These are phyloP conservation scores for Gallinago jamesoni DNA, from an alignment of 2,113 vertebrate species.

Conservation along the genomic window DNA sequence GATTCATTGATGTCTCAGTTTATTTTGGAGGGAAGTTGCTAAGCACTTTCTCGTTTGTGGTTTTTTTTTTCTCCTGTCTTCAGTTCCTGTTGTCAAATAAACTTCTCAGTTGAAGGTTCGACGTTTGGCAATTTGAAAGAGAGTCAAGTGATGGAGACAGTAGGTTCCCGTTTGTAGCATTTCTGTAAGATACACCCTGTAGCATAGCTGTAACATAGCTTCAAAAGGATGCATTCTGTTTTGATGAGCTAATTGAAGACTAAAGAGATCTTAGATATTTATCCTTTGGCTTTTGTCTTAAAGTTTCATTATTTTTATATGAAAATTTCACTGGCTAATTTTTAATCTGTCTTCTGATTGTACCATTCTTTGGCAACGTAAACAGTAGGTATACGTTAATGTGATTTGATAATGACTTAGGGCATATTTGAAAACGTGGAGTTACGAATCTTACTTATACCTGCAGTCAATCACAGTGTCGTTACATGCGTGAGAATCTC, in stretches of 20 bases:
- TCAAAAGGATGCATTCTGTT: slow-evolving; percentile 56
- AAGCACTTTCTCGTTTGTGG: slow-evolving; percentile 24
- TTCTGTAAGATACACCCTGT: slow-evolving; percentile 62
- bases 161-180: slow-evolving; percentile 59
- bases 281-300: slow-evolving; percentile 79
- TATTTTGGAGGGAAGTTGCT: slow-evolving; percentile 30
- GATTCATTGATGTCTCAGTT: background rate
- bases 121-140: background rate
- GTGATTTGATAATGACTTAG: slow-evolving; percentile 47
- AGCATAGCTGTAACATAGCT: slow-evolving; percentile 69
- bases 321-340: slow-evolving; percentile 73
- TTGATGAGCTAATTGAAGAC: slow-evolving; percentile 68
- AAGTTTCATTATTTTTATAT: slow-evolving; percentile 81
- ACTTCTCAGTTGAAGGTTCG: slow-evolving; percentile 34
- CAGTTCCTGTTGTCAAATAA: slow-evolving; percentile 29
- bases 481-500: slow-evolving; percentile 34
- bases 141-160: slow-evolving; percentile 1
- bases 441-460: slow-evolving; percentile 37
- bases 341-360: slow-evolving; percentile 75
- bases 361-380: slow-evolving; percentile 60
- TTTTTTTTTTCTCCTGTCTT: background rate
- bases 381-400: slow-evolving; percentile 17
- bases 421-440: slow-evolving; percentile 46
- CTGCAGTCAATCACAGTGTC: slow-evolving; percentile 48
- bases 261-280: slow-evolving; percentile 76